A percentile compares a stretch with the other conserved stretches of the same genome.
These are phyloP conservation scores for Hippocampus guttulatus DNA, from an alignment of 2,113 vertebrate species.

Conservation along the genomic window DNA sequence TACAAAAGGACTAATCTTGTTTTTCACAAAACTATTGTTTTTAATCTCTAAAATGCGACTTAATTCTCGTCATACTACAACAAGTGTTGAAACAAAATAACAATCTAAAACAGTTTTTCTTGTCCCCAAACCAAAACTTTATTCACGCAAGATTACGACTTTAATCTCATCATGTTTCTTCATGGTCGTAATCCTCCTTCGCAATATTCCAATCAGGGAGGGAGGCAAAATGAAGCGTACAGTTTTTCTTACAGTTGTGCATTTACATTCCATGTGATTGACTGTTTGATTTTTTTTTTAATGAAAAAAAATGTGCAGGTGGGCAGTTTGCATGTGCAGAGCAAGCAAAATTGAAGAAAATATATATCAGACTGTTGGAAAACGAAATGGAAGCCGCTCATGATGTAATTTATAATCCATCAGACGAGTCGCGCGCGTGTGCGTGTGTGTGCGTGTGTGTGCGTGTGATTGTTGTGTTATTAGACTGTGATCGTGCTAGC, in stretches of 20 bases:
- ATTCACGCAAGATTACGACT: not conserved
- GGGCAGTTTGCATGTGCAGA: conserved; percentile 36
- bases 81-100: no score
- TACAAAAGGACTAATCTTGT: no score
- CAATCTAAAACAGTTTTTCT: no score
- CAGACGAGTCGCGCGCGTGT: conserved; percentile 53
- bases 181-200: not conserved
- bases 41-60: no score
- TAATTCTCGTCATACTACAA: no score
- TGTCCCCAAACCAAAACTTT: no score
- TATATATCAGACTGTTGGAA: conserved; percentile 52
- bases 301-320: conserved; percentile 34
- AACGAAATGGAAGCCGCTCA: conserved; percentile 43
- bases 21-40: no score
- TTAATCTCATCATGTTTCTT: not conserved
- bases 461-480: not conserved
- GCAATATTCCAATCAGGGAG: conserved; percentile 1
- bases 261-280: conserved; percentile 37
- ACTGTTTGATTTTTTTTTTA: conserved; percentile 17
- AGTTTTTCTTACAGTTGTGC: conserved; percentile 32
- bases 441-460: conserved; percentile 7
- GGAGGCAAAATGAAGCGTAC: conserved; percentile 39
- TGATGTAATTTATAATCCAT: conserved; percentile 67
- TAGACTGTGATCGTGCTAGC: conserved; percentile 53
- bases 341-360: not conserved